Evolutionary conservation across 2,797 vertebrate genomes (phyloP), one percentile per base, ranked within the genome.

Genomic region (Hippocampus kuda): DNA sequence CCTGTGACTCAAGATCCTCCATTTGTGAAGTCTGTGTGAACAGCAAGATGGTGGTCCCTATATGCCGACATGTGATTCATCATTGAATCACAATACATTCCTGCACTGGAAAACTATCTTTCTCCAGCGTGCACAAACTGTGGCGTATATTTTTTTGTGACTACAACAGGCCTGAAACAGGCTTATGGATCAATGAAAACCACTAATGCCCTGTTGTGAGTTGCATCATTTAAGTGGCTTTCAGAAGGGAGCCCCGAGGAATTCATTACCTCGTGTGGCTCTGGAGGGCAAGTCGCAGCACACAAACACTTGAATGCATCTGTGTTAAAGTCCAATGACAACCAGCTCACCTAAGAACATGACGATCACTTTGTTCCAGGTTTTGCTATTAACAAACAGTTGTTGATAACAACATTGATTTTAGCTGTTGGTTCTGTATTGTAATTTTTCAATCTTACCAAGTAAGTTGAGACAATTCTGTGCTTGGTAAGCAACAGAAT

Each of bases 201-300:
- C 9, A 41, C 30, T 34, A 51, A 56, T 57, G 69, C 38, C 64
- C n/a, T 72, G 53, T 61, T 53, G 38, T 26, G 44, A 3, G 27
- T 78, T 80, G 69, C 72, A 69, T 81, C 76, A 79, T 24, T 71
- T 72, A 66, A 65, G 20, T 61, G 59, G 34, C 42, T 27, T 24
- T 34, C 60, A 70, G 44, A 66, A 73, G 77, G 75, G 63, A 67
- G 68, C 74, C 79, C 75, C 0, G 68, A 73, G 72, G 82, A 80
- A 69, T 75, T 73, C 2, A 12, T 26, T 71, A 41, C 2, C 46
- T 82, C 79, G 83, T 80, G 73, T 75, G 62, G 65, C 77, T 70
- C 68, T n/a, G 44, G 78, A 69, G 78, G 63, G 67, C 41, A 48
- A 74, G 26, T 57, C 18, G 10, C 54, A 62, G 63, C 20, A 26